phyloP scores from a whole-genome alignment of 2,797 vertebrate species.

The Leptoclinus maculatus region DNA sequence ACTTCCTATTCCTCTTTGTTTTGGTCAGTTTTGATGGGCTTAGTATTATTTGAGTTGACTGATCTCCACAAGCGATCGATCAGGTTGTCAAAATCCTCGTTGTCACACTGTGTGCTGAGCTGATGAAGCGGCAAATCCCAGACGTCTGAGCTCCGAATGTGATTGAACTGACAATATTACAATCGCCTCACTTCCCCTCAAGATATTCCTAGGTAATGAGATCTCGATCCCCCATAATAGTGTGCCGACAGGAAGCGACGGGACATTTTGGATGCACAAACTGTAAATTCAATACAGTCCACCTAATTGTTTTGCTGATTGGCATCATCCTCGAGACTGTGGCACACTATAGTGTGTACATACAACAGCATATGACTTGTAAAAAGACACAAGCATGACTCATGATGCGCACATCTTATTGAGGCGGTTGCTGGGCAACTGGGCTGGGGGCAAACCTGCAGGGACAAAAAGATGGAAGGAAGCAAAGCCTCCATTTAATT shows the following conservation, averaged over 20 bases:
- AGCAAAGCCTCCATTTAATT: slow-evolving; percentile 4
- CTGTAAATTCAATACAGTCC: slow-evolving; percentile 15
- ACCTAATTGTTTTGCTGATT: slow-evolving; percentile 26
- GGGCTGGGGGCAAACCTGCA: neutral
- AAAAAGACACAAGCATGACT: slow-evolving; percentile 38
- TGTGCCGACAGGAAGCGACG: neutral
- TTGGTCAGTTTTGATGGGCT: too few species aligned
- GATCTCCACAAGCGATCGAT: too few species aligned
- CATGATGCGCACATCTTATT: slow-evolving; percentile 5
- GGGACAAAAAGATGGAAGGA: slow-evolving; percentile 2
- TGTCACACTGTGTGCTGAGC: too few species aligned
- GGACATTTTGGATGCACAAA: neutral
- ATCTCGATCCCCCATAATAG: neutral
- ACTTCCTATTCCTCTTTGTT: neutral
- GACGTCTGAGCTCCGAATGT: neutral
- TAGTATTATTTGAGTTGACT: too few species aligned
- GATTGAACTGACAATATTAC: neutral
- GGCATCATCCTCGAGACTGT: slow-evolving; percentile 8
- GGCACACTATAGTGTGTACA: neutral
- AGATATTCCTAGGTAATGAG: slow-evolving; percentile 17
- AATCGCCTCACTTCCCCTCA: neutral
- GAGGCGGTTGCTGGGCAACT: slow-evolving; percentile 50
- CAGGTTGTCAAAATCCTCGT: too few species aligned
- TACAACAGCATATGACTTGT: slow-evolving; percentile 26
- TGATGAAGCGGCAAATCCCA: too few species aligned